phyloP scores from a whole-genome alignment of 1,140 invertebrate genomes.

The Bombus polaris region DNA sequence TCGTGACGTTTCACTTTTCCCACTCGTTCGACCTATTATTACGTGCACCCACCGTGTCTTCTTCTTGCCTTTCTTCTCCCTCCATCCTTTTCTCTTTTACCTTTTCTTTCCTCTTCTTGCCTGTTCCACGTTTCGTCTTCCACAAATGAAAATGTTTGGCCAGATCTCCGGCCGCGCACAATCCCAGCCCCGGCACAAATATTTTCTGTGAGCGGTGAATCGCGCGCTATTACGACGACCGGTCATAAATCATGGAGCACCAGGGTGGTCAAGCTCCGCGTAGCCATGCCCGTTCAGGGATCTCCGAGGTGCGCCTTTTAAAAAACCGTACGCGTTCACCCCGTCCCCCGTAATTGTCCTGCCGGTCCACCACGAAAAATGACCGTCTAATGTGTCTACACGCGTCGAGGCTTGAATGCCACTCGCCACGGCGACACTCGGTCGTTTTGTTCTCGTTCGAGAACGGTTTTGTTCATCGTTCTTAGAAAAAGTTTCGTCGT shows the following conservation, averaged over 20 bases:
- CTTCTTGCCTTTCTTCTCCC: background rate
- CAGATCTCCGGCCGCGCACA: constrained; percentile 63
- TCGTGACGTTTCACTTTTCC: constrained; percentile 75
- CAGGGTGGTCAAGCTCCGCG: constrained; percentile 71
- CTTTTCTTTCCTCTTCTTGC: constrained; percentile 8
- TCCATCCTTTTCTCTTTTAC: background rate
- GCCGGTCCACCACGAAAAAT: constrained; percentile 27
- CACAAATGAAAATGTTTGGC: constrained; percentile 76
- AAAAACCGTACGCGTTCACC: constrained; percentile 30
- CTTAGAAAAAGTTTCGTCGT: background rate
- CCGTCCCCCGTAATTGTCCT: constrained; percentile 37
- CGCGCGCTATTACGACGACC: constrained; percentile 70
- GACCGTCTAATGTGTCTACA: constrained; percentile 47
- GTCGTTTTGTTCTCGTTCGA: background rate
- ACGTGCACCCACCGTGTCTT: constrained; percentile 19
- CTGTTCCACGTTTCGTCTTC: constrained; percentile 35
- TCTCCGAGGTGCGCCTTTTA: constrained; percentile 33
- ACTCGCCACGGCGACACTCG: constrained; percentile 4
- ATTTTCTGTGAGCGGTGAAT: constrained; percentile 74
- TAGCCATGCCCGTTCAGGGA: background rate
- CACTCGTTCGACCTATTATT: constrained; percentile 66
- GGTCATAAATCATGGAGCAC: constrained; percentile 75
- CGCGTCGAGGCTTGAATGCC: constrained; percentile 15
- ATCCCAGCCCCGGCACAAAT: constrained; percentile 72
- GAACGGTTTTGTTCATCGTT: constrained; percentile 4